Percentiles rank a stretch among this genome's conserved stretches.
These are phyloP conservation scores for Python bivittatus DNA, from an alignment of 2,113 vertebrate species.

Conservation along the genomic window DNA sequence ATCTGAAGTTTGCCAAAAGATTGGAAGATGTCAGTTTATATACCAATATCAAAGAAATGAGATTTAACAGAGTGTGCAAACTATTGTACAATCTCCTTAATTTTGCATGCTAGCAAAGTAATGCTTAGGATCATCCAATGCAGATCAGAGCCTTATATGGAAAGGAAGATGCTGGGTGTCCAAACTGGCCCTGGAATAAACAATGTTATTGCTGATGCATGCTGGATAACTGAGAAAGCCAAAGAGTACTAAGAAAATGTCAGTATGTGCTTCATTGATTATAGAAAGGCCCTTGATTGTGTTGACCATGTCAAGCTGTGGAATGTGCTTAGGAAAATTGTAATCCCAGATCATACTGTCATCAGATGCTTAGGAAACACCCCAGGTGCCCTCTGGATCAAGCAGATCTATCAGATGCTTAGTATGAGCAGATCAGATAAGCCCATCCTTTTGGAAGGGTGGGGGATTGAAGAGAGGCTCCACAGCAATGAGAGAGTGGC, in stretches of 20 bases:
- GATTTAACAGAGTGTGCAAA: neutral
- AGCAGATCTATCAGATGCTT: neutral
- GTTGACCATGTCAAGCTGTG: neutral
- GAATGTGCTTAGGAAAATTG: neutral
- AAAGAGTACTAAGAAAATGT: neutral
- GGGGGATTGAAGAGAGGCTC: neutral
- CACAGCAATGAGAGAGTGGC: neutral
- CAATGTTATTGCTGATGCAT: neutral
- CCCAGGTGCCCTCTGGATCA: neutral
- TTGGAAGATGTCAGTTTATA: neutral
- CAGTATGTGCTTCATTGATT: neutral
- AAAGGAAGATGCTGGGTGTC: neutral
- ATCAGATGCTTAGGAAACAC: neutral
- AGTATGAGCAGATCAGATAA: neutral
- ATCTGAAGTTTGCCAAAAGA: neutral
- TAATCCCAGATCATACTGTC: neutral
- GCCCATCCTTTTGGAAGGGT: neutral
- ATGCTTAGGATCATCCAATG: too few relatives aligned
- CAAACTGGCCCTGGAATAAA: neutral
- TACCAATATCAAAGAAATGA: neutral
- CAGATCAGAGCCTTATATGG: neutral
- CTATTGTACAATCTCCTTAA: neutral
- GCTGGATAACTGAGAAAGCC: neutral
- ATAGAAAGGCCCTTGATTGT: neutral
- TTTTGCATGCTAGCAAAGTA: neutral